These are phyloP conservation scores for Helostoma temminkii DNA, from an alignment of 2,797 vertebrate species.

Conservation along the genomic window DNA sequence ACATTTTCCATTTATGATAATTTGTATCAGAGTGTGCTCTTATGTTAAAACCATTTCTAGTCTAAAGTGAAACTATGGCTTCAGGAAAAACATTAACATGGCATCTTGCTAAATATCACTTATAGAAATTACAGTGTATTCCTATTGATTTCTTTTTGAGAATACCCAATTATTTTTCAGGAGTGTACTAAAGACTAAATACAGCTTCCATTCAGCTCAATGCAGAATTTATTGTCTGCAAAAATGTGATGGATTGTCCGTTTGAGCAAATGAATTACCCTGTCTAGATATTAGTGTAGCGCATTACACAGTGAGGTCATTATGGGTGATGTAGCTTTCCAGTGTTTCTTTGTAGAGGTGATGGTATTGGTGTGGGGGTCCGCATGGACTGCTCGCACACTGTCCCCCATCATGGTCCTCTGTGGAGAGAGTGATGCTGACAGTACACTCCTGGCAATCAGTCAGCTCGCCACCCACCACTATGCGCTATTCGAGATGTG, in stretches of 20 bases:
- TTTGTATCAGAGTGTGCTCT: conserved; percentile 26
- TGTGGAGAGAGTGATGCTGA: conserved; percentile 73
- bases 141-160: conserved; percentile 57
- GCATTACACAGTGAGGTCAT: conserved; percentile 72
- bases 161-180: conserved; percentile 59
- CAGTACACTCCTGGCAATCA: conserved; percentile 82
- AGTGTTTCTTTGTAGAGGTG: conserved; percentile 45
- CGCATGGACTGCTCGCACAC: conserved; percentile 53
- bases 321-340: conserved; percentile 50
- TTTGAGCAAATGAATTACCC: conserved; percentile 75
- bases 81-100: conserved; percentile 28
- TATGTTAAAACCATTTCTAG: conserved; percentile 21
- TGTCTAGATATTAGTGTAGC: conserved; percentile 67
- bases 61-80: conserved; percentile 30
- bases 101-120: conserved; percentile 45
- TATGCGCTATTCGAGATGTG: conserved; percentile 80
- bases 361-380: conserved; percentile 51
- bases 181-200: conserved; percentile 59
- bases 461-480: conserved; percentile 85
- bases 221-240: conserved; percentile 60
- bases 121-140: conserved; percentile 39
- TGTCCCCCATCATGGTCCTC: conserved; percentile 71
- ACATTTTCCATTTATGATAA: conserved; percentile 23
- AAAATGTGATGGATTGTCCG: conserved; percentile 74
- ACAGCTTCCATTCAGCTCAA: conserved; percentile 31